Evolutionary conservation across 23 tunicate genomes (phyloP).

Genomic region (Aplidium turbinatum): DNA sequence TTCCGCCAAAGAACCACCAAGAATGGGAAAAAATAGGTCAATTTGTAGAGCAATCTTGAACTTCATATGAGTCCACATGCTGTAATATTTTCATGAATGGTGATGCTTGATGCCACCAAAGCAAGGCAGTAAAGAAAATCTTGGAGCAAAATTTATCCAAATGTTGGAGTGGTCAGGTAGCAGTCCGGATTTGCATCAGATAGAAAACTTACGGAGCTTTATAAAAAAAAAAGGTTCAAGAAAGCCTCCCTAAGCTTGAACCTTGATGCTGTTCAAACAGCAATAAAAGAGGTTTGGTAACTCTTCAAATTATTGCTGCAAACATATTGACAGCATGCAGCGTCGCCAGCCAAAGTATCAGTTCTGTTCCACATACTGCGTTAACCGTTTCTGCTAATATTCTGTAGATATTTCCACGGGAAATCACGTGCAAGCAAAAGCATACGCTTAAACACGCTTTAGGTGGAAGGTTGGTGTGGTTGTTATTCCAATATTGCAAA

Average conservation of each 20-base stretch:
- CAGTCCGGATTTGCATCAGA: slow-evolving; percentile 24
- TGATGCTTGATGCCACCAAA: not conserved
- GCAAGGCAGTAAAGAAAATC: slow-evolving; percentile 18
- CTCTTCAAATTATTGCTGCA: slow-evolving; percentile 12
- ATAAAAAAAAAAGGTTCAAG: slow-evolving; percentile 11
- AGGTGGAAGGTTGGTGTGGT: too few species aligned
- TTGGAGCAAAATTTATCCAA: slow-evolving; percentile 21
- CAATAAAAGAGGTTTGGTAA: slow-evolving; percentile 17
- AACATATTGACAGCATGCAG: slow-evolving; percentile 25
- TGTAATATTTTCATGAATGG: slow-evolving; percentile 2
- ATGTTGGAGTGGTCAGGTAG: slow-evolving; percentile 24
- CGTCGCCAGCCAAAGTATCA: too few species aligned
- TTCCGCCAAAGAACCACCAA: slow-evolving; percentile 8
- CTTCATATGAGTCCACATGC: slow-evolving; percentile 7
- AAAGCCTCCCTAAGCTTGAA: slow-evolving; percentile 29
- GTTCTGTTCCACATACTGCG: too few species aligned
- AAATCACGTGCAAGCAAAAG: too few species aligned
- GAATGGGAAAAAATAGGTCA: slow-evolving; percentile 21
- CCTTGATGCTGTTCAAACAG: slow-evolving; percentile 25
- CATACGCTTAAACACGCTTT: too few species aligned
- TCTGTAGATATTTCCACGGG: too few species aligned
- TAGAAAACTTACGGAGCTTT: slow-evolving; percentile 6
- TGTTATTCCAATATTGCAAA: too few species aligned
- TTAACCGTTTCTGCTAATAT: too few species aligned
- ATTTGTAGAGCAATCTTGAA: slow-evolving; percentile 8